Base-by-base conservation (phyloP, 1,140 invertebrate genomes). In the Cotesia vestalis region DNA sequence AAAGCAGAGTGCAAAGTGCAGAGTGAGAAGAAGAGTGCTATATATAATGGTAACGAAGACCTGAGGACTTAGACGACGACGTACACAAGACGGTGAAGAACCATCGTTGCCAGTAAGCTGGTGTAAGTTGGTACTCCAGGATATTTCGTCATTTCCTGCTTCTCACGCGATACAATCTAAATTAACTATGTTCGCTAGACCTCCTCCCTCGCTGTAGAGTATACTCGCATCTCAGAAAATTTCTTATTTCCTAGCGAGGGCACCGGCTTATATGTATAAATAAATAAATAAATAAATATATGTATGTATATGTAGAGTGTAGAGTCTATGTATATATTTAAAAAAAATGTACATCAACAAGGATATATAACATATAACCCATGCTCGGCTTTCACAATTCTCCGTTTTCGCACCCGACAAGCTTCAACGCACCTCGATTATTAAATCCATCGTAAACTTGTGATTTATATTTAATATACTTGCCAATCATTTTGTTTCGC, bases 111-210 rank as follows among this genome's bases (percentile, higher is more conserved):
- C 6, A 46, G 40, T 46, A 27, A 60, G 61, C 66, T 78, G 78
- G 78, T 82, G 84, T 85, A 87, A 87, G 83, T 87, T 82, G 81
- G 84, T 81, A 84, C 84, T 85, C 70, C 85, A 86, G 85, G 85
- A 87, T 86, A 87, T 87, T 87, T 87, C 85, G 85, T 86, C 85
- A 86, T 86, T 86, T 86, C 85, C 85, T 86, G 85, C 84, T 87
- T 87, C 85, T 87, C 85, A 86, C 85, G 85, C 85, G 85, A 86
- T 87, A 86, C 85, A 87, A 87, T 87, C 85, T 87, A 87, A 87
- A 87, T 87, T 86, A 87, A 86, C 85, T 84, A 86, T 85, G 85
- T 87, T 86, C 85, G 84, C 85, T 86, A 63, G 84, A 82, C 83
- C 83, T 81, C 80, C 80, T 78, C 77, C 79, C 78, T 82, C 78